Base-by-base conservation (phyloP, 2,113 vertebrate species). In the Neolamprologus hecqui region DNA sequence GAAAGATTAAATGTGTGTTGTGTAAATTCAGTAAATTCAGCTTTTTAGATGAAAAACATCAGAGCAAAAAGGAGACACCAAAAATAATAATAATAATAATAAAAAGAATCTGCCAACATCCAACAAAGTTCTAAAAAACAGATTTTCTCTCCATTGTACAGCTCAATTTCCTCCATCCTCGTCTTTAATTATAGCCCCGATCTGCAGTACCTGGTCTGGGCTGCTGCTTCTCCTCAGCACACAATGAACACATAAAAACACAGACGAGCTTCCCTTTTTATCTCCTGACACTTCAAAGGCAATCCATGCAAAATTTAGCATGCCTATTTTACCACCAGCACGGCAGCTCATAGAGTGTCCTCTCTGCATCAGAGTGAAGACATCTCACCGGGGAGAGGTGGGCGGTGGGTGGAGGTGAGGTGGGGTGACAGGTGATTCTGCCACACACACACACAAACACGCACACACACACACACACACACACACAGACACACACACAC, bases 241-340 rank as follows among this genome's bases (percentile, higher is more conserved):
- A 90, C 84, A 79, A 90, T 75, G 92, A 91, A 86, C 89, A 86
- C 82, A 53, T 83, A 73, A 89, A 88, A 90, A 79, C 90, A 79
- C 15, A 37, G 73, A 4, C 5, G 12, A 82, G 92, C 87, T 84
- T 84, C 53, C 13, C 84, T 84, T 94, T 94, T 94, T 86, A 94
- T 95, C 93, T 90, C 68, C 81, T 88, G 92, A 88, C 87, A 92
- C 94, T 94, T 96, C 93, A 95, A 96, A 95, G 92, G 65, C 87
- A 93, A 93, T 84, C 79, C 94, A 93, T 93, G 90, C 85, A 93
- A 94, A 86, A 94, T 93, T 92, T 49, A 92, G 84, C 81, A 63
- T 21, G 81, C 79, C 90, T 86, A 15, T 85, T 91, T 94, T 90
- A 91, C 87, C 91, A 73, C 85, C 88, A 77, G 89, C 10, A 82